Percentiles rank a stretch among this genome's conserved stretches.
phyloP scores from a whole-genome alignment of 2,888 invertebrate species.

The Punctoribates punctum region DNA sequence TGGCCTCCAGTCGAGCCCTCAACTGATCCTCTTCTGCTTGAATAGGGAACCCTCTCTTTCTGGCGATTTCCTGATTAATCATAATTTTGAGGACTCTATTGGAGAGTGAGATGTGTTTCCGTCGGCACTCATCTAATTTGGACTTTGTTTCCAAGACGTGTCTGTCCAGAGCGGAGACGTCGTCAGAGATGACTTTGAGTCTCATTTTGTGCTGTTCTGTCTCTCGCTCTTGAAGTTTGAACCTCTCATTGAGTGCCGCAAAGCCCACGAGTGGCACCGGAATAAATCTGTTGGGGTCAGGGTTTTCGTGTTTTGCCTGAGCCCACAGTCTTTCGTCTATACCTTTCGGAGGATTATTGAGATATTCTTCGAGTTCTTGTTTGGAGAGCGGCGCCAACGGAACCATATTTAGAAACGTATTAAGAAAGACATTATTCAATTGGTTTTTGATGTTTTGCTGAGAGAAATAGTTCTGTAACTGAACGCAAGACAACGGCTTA shows the following conservation, averaged over 20 bases:
- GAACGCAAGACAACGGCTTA: constrained; percentile 39
- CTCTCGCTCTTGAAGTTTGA: constrained; percentile 66
- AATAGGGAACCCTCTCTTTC: constrained; percentile 81
- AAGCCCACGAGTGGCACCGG: constrained; percentile 94
- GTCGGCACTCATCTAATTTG: constrained; percentile 73
- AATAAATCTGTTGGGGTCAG: constrained; percentile 80
- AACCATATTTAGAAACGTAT: constrained; percentile 43
- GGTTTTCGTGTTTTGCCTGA: constrained; percentile 93
- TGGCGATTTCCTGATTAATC: constrained; percentile 77
- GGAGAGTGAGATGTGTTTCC: constrained; percentile 73
- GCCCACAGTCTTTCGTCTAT: constrained; percentile 90
- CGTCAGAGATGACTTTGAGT: constrained; percentile 68
- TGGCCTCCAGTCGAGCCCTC: constrained; percentile 77
- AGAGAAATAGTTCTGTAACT: constrained; percentile 41
- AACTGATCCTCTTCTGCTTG: constrained; percentile 85
- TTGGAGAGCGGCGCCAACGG: constrained; percentile 44
- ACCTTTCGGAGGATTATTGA: constrained; percentile 82
- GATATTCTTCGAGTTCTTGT: constrained; percentile 72
- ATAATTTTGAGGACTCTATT: constrained; percentile 80
- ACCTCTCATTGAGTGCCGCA: constrained; percentile 64
- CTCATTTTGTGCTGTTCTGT: constrained; percentile 76
- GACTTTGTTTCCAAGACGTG: constrained; percentile 76
- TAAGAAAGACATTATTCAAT: constrained; percentile 41
- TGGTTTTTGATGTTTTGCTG: constrained; percentile 43
- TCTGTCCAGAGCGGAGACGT: constrained; percentile 71